These are phyloP conservation scores for Cylas formicarius DNA, from an alignment of 1,140 invertebrate species.

Conservation along the genomic window DNA sequence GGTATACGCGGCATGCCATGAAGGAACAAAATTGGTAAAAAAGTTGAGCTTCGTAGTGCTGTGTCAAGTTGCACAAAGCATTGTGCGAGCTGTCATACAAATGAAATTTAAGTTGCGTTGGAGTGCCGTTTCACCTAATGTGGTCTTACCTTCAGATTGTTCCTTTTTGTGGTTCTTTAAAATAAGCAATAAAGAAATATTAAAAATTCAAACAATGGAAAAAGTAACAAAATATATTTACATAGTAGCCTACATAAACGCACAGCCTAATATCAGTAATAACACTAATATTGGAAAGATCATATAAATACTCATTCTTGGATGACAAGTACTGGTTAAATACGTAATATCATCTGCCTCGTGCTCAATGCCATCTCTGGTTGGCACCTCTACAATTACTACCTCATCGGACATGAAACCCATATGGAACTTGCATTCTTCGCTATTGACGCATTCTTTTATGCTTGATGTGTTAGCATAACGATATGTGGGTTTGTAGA, in stretches of 20 bases:
- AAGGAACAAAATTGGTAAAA: too few species aligned
- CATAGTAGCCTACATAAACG: slow-evolving; percentile 72
- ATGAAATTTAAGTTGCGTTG: too few species aligned
- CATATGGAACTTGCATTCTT: slow-evolving; percentile 64
- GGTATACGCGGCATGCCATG: too few species aligned
- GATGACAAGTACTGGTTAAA: slow-evolving; percentile 66
- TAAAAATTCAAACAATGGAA: too few species aligned
- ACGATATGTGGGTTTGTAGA: slow-evolving; percentile 73
- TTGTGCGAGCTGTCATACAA: too few species aligned
- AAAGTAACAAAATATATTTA: too few species aligned
- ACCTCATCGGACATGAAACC: slow-evolving; percentile 62
- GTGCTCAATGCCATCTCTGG: slow-evolving; percentile 66
- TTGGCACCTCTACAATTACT: slow-evolving; percentile 74
- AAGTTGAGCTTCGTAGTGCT: too few species aligned
- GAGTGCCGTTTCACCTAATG: too few species aligned
- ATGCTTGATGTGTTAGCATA: slow-evolving; percentile 63
- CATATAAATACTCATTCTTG: slow-evolving; percentile 66
- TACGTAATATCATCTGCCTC: slow-evolving; percentile 62
- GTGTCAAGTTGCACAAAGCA: too few species aligned
- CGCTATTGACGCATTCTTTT: slow-evolving; percentile 63
- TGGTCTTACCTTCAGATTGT: too few species aligned
- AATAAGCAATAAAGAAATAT: too few species aligned
- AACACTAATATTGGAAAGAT: slow-evolving; percentile 69
- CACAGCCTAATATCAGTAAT: slow-evolving; percentile 66
- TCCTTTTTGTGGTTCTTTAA: too few species aligned